Percentiles rank a stretch among this genome's conserved stretches.
phyloP scores from a whole-genome alignment of 2,113 vertebrate species.

The Hippoglossus stenolepis region DNA sequence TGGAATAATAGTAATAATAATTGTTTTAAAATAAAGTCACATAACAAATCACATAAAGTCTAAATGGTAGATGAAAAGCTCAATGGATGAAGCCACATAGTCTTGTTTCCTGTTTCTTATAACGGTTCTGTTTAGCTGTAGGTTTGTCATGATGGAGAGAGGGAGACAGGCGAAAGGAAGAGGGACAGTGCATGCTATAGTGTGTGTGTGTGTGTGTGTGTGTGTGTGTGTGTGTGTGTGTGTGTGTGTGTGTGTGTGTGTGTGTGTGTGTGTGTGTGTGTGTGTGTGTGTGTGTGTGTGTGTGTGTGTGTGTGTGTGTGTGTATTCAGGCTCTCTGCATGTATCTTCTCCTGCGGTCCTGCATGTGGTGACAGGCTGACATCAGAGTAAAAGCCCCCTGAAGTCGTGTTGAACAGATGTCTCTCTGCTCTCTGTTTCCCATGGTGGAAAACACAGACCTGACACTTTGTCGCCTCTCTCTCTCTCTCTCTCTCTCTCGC shows the following conservation, averaged over 20 bases:
- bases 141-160: no score
- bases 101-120: no score
- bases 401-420: constrained; percentile 76
- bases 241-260: constrained; percentile 19
- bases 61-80: no score
- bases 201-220: neutral
- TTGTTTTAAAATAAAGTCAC: no score
- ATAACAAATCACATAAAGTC: no score
- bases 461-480: neutral
- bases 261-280: constrained; percentile 23
- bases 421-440: constrained; percentile 57
- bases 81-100: no score
- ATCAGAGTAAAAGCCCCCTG: constrained; percentile 75
- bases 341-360: constrained; percentile 56
- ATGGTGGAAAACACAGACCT: constrained; percentile 40
- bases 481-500: neutral
- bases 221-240: constrained; percentile 26
- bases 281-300: constrained; percentile 29
- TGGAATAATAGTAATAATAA: no score
- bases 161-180: no score
- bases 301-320: constrained; percentile 11
- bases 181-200: neutral
- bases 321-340: constrained; percentile 44
- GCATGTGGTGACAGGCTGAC: constrained; percentile 71
- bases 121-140: no score